Evolutionary conservation across 35 echinoderm and acorn worm genomes (phyloP).

Genomic region (Heliocidaris erythrogramma): DNA sequence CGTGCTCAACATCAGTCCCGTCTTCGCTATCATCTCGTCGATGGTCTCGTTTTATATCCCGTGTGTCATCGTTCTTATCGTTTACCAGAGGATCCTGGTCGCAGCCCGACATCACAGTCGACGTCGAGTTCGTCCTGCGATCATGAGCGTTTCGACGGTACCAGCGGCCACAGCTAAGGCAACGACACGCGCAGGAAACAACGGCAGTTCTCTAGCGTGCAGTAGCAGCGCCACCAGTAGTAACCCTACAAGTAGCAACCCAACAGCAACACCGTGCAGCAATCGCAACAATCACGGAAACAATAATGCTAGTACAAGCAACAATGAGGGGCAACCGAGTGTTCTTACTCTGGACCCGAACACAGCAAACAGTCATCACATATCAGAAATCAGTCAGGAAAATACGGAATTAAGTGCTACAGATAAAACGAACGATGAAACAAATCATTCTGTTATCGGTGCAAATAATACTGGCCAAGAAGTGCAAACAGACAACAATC

Average conservation of each 20-base stretch:
- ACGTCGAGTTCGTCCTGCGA: slow-evolving; percentile 35
- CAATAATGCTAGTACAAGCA: slow-evolving; percentile 8
- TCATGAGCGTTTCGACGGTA: slow-evolving; percentile 12
- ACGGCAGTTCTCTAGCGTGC: neutral
- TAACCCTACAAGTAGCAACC: slow-evolving; percentile 23
- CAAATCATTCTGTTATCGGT: neutral
- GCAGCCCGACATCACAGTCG: slow-evolving; percentile 56
- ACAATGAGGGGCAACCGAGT: neutral
- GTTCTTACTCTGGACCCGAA: neutral
- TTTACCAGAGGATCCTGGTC: slow-evolving; percentile 64
- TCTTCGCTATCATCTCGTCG: slow-evolving; percentile 55
- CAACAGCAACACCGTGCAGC: neutral
- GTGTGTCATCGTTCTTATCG: slow-evolving; percentile 53
- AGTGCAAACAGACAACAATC: neutral
- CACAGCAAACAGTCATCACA: neutral
- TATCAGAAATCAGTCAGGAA: neutral
- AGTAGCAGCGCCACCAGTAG: neutral
- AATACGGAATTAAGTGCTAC: neutral
- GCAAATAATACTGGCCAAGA: neutral
- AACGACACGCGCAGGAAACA: neutral
- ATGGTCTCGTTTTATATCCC: slow-evolving; percentile 72
- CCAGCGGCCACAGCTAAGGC: neutral
- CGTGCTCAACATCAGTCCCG: slow-evolving; percentile 27
- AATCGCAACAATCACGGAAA: neutral
- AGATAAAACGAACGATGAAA: slow-evolving; percentile 1